Evolutionary conservation across 2,113 vertebrate genomes (phyloP), one percentile per base, ranked within the genome.

Genomic region (Pedionomus torquatus): DNA sequence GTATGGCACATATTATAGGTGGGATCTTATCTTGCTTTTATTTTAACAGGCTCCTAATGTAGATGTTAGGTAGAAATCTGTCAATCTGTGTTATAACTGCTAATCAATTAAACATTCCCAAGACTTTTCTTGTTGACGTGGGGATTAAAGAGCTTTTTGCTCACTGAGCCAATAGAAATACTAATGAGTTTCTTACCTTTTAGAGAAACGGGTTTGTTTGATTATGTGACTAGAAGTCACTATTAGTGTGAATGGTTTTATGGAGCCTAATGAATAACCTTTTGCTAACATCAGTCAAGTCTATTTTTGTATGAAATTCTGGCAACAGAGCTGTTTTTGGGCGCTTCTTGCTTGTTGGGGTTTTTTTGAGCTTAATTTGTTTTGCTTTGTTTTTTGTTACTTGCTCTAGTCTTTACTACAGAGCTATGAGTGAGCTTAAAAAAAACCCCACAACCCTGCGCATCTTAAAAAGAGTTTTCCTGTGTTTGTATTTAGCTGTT

Each of bases 81-180:
- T 66, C 71, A 72, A 21, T 71, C 77, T n/a, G 26, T 77, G 64
- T 66, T 87, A 35, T 33, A 94, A 60, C 60, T 55, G 46, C 7
- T 52, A 18, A 91, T 93, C 93, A 85, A 77, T 95, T 76, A 90
- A 49, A 83, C 30, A 44, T 91, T 71, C 82, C 66, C 9, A 19
- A 78, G 58, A 37, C 31, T 64, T 89, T 96, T 86, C 71, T 58
- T 63, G 55, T 76, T 95, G 70, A 49, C 31, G 4, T 13, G 44
- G 82, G 80, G 70, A 91, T 94, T 93, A 82, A 77, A 61, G 71
- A 95, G 72, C 95, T 97, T 97, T 69, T 97, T 69, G 24, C 77
- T 92, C 83, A 9, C n/a, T 28, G 74, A 91, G 46, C 46, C 84
- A 92, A 44, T 16, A 52, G 90, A 94, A 97, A 97, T 93, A 43